Conservation (phyloP, 2,888 invertebrate genomes). For the Neuroscelio doddi region DNA sequence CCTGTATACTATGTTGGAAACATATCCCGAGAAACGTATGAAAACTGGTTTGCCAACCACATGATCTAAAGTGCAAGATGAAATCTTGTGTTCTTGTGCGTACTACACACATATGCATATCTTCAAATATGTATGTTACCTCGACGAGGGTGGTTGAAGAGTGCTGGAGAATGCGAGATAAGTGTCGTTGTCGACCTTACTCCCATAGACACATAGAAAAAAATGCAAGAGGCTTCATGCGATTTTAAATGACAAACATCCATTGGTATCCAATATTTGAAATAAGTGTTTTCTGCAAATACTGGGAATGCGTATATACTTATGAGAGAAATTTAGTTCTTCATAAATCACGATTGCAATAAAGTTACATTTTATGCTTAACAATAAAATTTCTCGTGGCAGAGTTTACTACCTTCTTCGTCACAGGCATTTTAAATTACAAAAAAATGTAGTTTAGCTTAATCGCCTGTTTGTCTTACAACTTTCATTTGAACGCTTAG, state of each 20-base stretch:
- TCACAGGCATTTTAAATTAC: constrained; percentile 12
- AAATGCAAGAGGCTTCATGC: not conserved
- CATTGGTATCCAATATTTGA: not conserved
- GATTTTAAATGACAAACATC: not conserved
- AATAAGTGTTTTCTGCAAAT: constrained; percentile 8
- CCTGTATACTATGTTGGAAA: constrained; percentile 57
- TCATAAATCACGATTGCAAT: constrained; percentile 5
- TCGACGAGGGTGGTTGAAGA: constrained; percentile 5
- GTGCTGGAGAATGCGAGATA: not conserved
- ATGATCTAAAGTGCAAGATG: constrained; percentile 46
- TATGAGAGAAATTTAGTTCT: constrained; percentile 8
- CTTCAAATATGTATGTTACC: not conserved
- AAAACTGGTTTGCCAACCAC: constrained; percentile 60
- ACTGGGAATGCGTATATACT: not conserved
- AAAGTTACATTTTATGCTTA: constrained; percentile 9
- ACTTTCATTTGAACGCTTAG: no score
- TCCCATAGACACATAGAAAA: not conserved
- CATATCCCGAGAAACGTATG: constrained; percentile 61
- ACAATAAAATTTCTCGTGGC: constrained; percentile 11
- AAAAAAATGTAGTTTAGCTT: constrained; percentile 2
- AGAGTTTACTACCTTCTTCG: constrained; percentile 15
- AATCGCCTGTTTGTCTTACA: not conserved
- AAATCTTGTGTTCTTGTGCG: constrained; percentile 47
- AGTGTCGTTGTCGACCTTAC: not conserved
- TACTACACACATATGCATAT: not conserved